These are phyloP conservation scores for Pantherophis vulpinus DNA, from an alignment of 2,797 vertebrate genomes.

Conservation along the genomic window DNA sequence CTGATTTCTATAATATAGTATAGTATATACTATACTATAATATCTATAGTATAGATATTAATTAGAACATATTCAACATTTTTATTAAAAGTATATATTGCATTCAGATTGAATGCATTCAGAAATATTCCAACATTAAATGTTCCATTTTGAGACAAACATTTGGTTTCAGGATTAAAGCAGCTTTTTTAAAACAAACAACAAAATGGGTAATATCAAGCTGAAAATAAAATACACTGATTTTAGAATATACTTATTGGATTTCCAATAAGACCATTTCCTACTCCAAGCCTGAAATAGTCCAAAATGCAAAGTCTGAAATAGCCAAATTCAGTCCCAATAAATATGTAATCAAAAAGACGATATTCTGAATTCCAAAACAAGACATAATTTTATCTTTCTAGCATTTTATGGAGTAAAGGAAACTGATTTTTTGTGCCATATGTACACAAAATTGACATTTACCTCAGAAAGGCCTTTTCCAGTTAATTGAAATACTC, in stretches of 20 bases:
- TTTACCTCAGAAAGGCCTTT: slow-evolving; percentile 89
- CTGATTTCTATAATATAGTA: not conserved
- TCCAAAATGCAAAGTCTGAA: not conserved
- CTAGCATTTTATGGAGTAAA: not conserved
- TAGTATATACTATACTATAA: not conserved
- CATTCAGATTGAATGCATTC: not conserved
- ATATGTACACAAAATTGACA: not conserved
- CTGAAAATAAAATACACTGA: not conserved
- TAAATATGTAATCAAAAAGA: not conserved
- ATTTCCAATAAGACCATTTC: not conserved
- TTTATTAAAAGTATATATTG: not conserved
- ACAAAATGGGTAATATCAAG: not conserved
- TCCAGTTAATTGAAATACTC: slow-evolving; percentile 92
- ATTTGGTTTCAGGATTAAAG: not conserved
- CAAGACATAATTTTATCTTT: not conserved
- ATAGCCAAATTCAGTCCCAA: not conserved
- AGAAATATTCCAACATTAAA: not conserved
- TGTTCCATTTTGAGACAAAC: not conserved
- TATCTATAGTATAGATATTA: not conserved
- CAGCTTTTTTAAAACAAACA: not conserved
- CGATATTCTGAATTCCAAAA: not conserved
- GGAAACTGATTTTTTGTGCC: not conserved
- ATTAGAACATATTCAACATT: not conserved
- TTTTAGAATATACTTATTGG: not conserved
- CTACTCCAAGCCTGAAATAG: not conserved